Conservation (phyloP, 2,797 vertebrate genomes). For the Molossus alvarezi region DNA sequence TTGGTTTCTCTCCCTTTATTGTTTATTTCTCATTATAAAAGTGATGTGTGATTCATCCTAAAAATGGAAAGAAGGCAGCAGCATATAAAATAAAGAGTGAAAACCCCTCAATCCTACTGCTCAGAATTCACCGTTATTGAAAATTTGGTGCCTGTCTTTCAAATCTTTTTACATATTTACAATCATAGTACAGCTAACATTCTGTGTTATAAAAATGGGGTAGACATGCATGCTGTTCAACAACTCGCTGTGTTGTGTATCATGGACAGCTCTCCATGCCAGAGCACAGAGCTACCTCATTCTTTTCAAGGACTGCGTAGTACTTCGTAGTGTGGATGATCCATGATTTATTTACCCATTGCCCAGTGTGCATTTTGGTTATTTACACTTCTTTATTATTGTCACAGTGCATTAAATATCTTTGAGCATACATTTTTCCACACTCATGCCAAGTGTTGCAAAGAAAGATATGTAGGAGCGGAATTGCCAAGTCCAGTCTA, state of each 20-base stretch:
- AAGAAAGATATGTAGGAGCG: background rate
- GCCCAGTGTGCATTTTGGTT: background rate
- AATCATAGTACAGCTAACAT: background rate
- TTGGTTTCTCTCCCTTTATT: background rate
- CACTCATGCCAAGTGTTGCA: background rate
- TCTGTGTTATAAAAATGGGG: background rate
- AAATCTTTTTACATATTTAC: background rate
- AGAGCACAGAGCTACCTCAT: background rate
- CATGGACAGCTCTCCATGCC: background rate
- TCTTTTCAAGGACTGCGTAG: background rate
- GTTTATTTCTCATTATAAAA: conserved; percentile 28
- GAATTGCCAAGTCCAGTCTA: background rate
- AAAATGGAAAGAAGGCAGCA: background rate
- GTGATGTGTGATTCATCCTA: background rate
- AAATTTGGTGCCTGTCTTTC: background rate
- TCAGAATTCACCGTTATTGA: background rate
- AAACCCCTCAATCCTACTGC: background rate
- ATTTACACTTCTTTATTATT: background rate
- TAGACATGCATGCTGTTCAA: background rate
- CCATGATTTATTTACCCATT: background rate
- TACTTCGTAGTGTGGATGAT: background rate
- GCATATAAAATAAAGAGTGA: background rate
- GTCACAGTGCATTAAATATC: background rate
- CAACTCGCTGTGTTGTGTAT: background rate
- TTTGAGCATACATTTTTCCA: background rate